phyloP scores from a whole-genome alignment of 2,113 vertebrate species.

The Bolborhynchus lineola region DNA sequence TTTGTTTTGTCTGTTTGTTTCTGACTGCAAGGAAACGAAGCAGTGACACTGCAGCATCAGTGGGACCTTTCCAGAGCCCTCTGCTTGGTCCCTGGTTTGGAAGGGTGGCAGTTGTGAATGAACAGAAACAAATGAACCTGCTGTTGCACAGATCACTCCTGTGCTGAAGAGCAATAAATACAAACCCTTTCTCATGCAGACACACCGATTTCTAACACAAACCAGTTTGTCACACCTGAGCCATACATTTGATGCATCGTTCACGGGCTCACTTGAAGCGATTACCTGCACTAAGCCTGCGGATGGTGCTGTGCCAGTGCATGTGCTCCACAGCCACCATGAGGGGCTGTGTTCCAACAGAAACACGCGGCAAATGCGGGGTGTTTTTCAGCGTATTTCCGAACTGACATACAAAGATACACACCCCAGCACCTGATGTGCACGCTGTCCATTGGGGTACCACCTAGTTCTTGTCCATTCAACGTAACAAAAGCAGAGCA shows the following conservation, averaged over 20 bases:
- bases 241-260: neutral
- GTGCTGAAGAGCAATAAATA: neutral
- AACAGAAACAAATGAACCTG: neutral
- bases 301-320: neutral
- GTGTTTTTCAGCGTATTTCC: neutral
- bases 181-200: neutral
- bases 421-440: accelerated
- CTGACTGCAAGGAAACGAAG: neutral
- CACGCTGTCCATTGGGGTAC: neutral
- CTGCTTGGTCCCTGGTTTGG: neutral
- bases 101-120: neutral
- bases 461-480: neutral
- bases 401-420: neutral
- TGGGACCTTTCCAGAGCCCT: neutral
- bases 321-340: neutral
- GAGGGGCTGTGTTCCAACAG: neutral
- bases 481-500: accelerated
- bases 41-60: neutral
- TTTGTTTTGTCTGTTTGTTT: neutral
- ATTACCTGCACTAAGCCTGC: neutral
- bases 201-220: neutral
- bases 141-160: neutral
- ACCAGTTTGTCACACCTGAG: neutral
- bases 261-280: accelerated
- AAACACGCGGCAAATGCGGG: neutral